phyloP scores from a whole-genome alignment of 1,140 invertebrate species.

The Megalopta genalis region DNA sequence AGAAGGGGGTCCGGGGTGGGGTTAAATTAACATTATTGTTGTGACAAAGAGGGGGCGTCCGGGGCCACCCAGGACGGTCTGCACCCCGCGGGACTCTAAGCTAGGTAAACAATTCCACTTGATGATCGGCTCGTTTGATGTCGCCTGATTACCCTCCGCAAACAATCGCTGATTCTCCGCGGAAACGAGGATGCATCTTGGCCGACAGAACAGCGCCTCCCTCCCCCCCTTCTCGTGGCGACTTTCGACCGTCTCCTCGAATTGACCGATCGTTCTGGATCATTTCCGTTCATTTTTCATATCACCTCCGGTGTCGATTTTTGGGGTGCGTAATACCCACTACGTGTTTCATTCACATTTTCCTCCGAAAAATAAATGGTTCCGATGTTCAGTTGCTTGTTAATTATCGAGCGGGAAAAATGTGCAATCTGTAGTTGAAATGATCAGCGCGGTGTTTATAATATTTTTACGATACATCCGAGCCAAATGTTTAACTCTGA shows the following conservation, averaged over 20 bases:
- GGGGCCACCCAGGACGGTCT: slow-evolving; percentile 56
- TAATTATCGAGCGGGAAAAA: too few species aligned
- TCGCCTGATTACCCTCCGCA: slow-evolving; percentile 79
- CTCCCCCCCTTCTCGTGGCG: background rate
- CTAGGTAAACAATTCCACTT: slow-evolving; percentile 80
- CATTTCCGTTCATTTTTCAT: slow-evolving; percentile 12
- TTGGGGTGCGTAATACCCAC: background rate
- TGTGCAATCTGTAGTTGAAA: too few species aligned
- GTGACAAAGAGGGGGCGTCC: slow-evolving; percentile 73
- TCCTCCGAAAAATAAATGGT: too few species aligned
- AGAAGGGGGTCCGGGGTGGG: slow-evolving; percentile 30
- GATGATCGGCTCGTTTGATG: slow-evolving; percentile 81
- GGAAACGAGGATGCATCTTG: slow-evolving; percentile 61
- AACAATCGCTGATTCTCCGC: slow-evolving; percentile 77
- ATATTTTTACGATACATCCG: too few species aligned
- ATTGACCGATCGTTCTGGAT: slow-evolving; percentile 37
- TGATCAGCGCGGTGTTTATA: too few species aligned
- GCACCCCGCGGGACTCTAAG: slow-evolving; percentile 55
- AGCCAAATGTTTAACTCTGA: too few species aligned
- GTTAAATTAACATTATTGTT: slow-evolving; percentile 81
- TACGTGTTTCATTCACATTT: too few species aligned
- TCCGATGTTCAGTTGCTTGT: too few species aligned
- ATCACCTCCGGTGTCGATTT: slow-evolving; percentile 10
- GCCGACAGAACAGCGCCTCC: background rate
- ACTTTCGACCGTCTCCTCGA: slow-evolving; percentile 30